phyloP scores from a whole-genome alignment of 2,888 invertebrate species.

The Mactromeris polynyma region DNA sequence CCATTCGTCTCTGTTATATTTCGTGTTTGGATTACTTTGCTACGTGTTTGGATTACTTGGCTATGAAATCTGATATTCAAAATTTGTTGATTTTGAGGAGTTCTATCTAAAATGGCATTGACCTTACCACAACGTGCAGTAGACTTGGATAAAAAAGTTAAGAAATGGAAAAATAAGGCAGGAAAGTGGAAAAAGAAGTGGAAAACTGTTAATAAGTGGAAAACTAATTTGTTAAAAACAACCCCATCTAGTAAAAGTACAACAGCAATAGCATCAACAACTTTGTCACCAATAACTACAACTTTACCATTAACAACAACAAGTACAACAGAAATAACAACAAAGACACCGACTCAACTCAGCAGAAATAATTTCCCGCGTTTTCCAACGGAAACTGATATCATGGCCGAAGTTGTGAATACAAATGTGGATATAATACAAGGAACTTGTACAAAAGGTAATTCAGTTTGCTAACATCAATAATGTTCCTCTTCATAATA shows the following conservation, averaged over 20 bases:
- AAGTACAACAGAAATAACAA: neutral
- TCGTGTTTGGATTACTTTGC: neutral
- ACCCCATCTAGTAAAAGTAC: neutral
- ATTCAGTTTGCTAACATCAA: neutral
- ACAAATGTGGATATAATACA: slow-evolving; percentile 53
- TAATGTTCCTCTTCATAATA: neutral
- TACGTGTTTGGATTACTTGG: neutral
- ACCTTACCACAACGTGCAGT: neutral
- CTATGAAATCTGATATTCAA: too few species aligned
- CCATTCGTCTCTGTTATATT: neutral
- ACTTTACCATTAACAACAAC: neutral
- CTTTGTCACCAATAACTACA: neutral
- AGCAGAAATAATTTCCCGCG: slow-evolving; percentile 41
- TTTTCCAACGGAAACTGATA: slow-evolving; percentile 61
- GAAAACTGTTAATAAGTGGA: neutral
- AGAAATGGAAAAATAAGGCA: neutral
- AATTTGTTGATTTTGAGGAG: too few species aligned
- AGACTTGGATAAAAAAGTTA: neutral
- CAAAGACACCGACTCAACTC: neutral
- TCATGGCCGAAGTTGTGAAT: slow-evolving; percentile 52
- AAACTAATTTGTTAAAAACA: neutral
- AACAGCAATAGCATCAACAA: neutral
- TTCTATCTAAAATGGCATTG: neutral
- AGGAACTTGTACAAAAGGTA: slow-evolving; percentile 44
- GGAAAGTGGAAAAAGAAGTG: neutral